A percentile compares a stretch with the other conserved stretches of the same genome.
These are phyloP conservation scores for Jacana jacana DNA, from an alignment of 2,113 vertebrate species.

Conservation along the genomic window DNA sequence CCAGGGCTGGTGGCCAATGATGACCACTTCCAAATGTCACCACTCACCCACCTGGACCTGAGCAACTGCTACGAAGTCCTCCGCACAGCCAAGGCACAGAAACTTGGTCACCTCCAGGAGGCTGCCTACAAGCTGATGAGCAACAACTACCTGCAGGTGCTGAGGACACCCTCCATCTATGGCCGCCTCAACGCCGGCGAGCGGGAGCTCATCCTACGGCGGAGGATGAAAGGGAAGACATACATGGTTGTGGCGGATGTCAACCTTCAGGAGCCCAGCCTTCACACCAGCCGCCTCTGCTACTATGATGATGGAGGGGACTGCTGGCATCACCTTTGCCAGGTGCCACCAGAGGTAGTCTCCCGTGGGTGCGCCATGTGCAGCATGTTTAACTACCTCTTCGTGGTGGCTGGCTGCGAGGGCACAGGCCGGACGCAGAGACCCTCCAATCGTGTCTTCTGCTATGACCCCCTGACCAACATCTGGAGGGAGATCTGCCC, in stretches of 20 bases:
- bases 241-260: conserved; percentile 82
- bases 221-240: conserved; percentile 75
- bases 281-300: conserved; percentile 73
- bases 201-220: conserved; percentile 81
- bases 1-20: conserved; percentile 46
- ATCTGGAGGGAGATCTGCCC: conserved; percentile 90
- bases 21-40: conserved; percentile 59
- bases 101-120: conserved; percentile 69
- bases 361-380: conserved; percentile 85
- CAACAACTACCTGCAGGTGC: conserved; percentile 88
- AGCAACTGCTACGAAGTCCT: conserved; percentile 88
- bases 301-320: conserved; percentile 83
- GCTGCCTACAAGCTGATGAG: conserved; percentile 88
- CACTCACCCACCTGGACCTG: conserved; percentile 77
- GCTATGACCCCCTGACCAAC: conserved; percentile 88
- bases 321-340: conserved; percentile 79
- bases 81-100: conserved; percentile 77
- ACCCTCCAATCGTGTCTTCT: conserved; percentile 88
- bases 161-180: conserved; percentile 81
- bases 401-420: conserved; percentile 86
- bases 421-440: conserved; percentile 49
- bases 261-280: conserved; percentile 67
- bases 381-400: conserved; percentile 94
- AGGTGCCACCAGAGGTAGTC: conserved; percentile 80
- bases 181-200: conserved; percentile 80